These are phyloP conservation scores for Ferdinandea cuprea DNA, from an alignment of 2,888 invertebrate species.

Conservation along the genomic window DNA sequence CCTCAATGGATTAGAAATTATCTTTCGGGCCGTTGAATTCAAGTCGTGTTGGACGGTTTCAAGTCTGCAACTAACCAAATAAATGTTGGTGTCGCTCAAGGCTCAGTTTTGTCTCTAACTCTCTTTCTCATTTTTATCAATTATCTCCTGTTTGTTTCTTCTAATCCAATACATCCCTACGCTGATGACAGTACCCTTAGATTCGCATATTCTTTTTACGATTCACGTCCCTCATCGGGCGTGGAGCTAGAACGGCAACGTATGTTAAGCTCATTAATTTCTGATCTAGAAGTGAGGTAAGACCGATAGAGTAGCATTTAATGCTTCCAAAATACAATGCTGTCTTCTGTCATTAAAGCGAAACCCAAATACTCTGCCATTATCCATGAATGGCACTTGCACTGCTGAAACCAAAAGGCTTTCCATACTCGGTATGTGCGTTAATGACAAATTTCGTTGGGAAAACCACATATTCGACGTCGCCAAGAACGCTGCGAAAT, in stretches of 20 bases:
- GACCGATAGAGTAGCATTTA: too few relatives aligned
- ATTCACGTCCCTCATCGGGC: neutral
- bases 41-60: neutral
- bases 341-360: too few relatives aligned
- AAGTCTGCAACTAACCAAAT: neutral
- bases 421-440: too few relatives aligned
- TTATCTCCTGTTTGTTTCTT: slow-evolving; percentile 2
- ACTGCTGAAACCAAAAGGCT: too few relatives aligned
- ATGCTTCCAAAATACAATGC: too few relatives aligned
- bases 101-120: neutral
- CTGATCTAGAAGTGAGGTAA: neutral
- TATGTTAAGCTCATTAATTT: neutral
- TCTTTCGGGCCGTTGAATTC: slow-evolving; percentile 15
- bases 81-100: neutral
- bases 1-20: slow-evolving; percentile 6
- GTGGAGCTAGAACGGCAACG: neutral
- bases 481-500: too few relatives aligned
- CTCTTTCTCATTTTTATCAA: slow-evolving; percentile 14
- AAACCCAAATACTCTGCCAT: too few relatives aligned
- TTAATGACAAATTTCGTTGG: too few relatives aligned
- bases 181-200: slow-evolving; percentile 16
- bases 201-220: neutral
- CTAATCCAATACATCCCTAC: slow-evolving; percentile 5
- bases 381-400: too few relatives aligned
- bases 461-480: too few relatives aligned